These are phyloP conservation scores for Pediacus dermestoides DNA, from an alignment of 2,888 invertebrate genomes.

Conservation along the genomic window DNA sequence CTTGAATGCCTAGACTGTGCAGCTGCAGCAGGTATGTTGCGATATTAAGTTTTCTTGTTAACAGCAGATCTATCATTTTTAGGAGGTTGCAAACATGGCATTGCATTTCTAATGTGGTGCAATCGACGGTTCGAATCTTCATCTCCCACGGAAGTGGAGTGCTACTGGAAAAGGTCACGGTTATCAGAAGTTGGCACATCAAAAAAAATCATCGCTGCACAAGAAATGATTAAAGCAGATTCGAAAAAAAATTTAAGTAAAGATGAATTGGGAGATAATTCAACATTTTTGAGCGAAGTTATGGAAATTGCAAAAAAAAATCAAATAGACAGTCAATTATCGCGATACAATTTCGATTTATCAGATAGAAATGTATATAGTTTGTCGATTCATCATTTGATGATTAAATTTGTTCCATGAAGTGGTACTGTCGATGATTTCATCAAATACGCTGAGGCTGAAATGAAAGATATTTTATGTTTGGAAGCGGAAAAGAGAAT, in stretches of 20 bases:
- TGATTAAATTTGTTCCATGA: background rate
- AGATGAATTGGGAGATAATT: background rate
- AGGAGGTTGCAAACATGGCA: constrained; percentile 2
- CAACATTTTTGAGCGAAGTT: background rate
- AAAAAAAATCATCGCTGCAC: background rate
- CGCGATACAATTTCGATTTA: background rate
- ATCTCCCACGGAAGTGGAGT: background rate
- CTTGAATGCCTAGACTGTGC: background rate
- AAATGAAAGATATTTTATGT: background rate
- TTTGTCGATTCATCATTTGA: background rate
- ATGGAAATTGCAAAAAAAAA: background rate
- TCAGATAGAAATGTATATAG: background rate
- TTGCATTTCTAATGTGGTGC: constrained; percentile 1
- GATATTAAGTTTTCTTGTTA: background rate
- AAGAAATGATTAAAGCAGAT: too few relatives aligned
- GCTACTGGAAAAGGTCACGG: background rate
- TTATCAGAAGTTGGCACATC: background rate
- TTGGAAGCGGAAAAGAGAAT: constrained; percentile 1
- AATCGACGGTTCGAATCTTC: background rate
- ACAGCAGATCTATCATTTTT: background rate
- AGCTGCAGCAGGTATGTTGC: background rate
- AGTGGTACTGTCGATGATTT: background rate
- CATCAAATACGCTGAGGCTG: background rate
- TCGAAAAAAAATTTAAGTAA: background rate
- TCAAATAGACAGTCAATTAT: constrained; percentile 1